phyloP scores from a whole-genome alignment of 2,888 invertebrate genomes.

The Erebia epiphron region DNA sequence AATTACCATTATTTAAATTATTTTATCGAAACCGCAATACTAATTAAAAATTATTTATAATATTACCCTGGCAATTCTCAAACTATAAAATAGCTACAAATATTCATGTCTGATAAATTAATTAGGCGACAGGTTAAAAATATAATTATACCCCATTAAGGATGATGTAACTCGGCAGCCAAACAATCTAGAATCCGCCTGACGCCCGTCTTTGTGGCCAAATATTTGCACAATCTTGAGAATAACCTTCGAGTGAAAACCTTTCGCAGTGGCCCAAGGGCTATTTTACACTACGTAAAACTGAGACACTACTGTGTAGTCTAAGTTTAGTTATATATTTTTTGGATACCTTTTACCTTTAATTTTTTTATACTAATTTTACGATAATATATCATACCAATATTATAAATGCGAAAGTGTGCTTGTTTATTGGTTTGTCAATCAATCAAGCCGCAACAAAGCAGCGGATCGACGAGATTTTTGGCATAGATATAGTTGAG shows the following conservation, averaged over 20 bases:
- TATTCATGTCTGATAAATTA: slow-evolving; percentile 27
- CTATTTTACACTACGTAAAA: background rate
- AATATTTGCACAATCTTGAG: slow-evolving; percentile 57
- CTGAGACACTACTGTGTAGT: no score
- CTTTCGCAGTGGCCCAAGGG: slow-evolving; percentile 16
- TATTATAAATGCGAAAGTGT: no score
- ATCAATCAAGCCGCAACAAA: no score
- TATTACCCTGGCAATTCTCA: background rate
- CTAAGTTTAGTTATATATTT: no score
- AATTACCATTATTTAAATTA: background rate
- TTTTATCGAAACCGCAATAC: background rate
- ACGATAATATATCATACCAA: no score
- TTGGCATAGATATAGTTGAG: no score
- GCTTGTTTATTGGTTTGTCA: no score
- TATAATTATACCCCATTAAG: slow-evolving; percentile 49
- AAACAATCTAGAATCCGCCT: slow-evolving; percentile 61
- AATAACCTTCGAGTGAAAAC: slow-evolving; percentile 21
- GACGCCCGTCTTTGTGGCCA: slow-evolving; percentile 51
- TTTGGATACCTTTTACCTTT: no score
- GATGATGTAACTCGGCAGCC: slow-evolving; percentile 59
- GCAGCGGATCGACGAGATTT: no score
- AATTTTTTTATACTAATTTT: no score
- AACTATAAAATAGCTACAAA: background rate
- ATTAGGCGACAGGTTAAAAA: slow-evolving; percentile 42
- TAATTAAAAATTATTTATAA: background rate